Evolutionary conservation across 2,797 vertebrate genomes (phyloP).

Genomic region (Antrozous pallidus): DNA sequence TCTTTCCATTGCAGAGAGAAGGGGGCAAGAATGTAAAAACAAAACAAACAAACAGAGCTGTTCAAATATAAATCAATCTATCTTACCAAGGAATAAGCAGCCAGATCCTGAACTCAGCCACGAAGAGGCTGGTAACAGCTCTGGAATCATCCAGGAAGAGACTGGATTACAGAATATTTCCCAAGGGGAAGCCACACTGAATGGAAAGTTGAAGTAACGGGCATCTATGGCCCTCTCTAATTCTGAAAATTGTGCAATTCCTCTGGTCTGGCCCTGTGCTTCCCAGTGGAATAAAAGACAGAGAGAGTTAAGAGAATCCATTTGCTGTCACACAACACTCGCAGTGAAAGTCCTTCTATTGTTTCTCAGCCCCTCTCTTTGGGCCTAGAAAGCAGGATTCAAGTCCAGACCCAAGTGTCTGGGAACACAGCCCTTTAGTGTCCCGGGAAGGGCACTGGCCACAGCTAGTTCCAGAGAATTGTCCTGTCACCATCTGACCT

Average conservation of each 20-base stretch:
- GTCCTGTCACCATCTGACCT: conserved; percentile 70
- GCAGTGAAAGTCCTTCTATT: neutral
- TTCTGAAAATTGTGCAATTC: neutral
- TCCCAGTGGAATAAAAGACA: neutral
- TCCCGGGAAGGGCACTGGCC: conserved; percentile 46
- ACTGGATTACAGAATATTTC: conserved; percentile 1
- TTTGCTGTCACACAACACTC: neutral
- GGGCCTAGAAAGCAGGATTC: neutral
- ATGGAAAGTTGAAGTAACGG: neutral
- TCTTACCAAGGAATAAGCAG: neutral
- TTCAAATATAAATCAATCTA: neutral
- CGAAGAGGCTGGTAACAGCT: neutral
- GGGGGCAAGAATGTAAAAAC: neutral
- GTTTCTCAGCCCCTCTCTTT: neutral
- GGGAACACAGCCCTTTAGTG: neutral
- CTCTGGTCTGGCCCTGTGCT: neutral
- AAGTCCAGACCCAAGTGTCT: neutral
- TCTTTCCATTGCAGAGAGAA: neutral
- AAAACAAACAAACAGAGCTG: neutral
- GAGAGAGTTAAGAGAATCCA: neutral
- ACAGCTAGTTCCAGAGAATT: conserved; percentile 67
- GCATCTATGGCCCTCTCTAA: neutral
- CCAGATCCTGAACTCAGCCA: neutral
- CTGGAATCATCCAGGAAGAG: neutral
- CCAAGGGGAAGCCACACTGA: neutral